Evolutionary conservation across 2,113 vertebrate genomes (phyloP).

Genomic region (Tragelaphus imberbis): DNA sequence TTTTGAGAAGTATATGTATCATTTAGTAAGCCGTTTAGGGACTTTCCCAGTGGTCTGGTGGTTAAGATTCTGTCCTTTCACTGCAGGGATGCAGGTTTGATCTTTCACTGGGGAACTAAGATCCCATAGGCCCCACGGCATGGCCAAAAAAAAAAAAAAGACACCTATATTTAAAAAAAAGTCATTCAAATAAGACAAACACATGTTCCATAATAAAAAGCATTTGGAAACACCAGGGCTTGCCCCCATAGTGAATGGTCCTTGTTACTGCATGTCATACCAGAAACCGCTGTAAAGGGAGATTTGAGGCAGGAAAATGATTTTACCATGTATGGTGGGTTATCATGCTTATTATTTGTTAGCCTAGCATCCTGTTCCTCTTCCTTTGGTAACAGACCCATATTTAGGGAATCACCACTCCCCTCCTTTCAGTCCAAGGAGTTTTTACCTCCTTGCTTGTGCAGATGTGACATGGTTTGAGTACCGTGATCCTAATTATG

Average conservation of each 20-base stretch:
- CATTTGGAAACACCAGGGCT: not conserved
- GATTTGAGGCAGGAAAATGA: not conserved
- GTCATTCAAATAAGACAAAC: not conserved
- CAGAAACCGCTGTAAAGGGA: not conserved
- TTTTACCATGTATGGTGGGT: not conserved
- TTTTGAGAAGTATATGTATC: not conserved
- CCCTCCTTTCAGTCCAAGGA: not conserved
- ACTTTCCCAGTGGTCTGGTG: not conserved
- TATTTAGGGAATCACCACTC: not conserved
- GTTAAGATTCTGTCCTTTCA: not conserved
- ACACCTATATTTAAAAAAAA: not conserved
- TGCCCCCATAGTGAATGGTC: not conserved
- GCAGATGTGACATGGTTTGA: not conserved
- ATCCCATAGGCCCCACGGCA: not conserved
- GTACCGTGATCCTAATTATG: not conserved
- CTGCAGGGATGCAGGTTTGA: not conserved
- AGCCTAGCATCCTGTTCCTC: not conserved
- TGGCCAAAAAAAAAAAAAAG: not conserved
- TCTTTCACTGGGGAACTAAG: not conserved
- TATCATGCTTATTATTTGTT: not conserved
- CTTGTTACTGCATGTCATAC: not conserved
- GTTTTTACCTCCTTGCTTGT: not conserved
- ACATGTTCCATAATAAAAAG: not conserved
- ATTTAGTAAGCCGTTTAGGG: not conserved
- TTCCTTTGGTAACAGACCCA: not conserved